Percentiles rank a stretch among this genome's conserved stretches.
Conservation (phyloP, 2,888 invertebrate genomes). For the Xanthia togata region DNA sequence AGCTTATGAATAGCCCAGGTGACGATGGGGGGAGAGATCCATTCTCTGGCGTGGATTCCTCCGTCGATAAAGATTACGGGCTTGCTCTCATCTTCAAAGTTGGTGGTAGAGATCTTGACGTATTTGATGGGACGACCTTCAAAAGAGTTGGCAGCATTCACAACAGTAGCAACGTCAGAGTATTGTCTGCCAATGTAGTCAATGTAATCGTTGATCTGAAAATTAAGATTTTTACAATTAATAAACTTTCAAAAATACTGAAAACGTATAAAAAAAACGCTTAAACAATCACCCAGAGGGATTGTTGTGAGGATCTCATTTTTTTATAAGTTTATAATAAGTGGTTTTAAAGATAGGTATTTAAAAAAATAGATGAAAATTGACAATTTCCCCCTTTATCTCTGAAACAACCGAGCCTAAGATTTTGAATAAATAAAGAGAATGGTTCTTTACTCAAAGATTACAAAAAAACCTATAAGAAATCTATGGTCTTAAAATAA, state of each 20-base stretch:
- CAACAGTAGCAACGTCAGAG: slow-evolving; percentile 86
- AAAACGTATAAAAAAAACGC: not conserved
- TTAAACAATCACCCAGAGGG: not conserved
- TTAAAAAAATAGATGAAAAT: no score
- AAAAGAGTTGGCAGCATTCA: slow-evolving; percentile 89
- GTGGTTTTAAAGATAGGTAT: no score
- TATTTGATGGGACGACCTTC: slow-evolving; percentile 90
- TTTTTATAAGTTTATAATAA: no score
- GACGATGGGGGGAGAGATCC: slow-evolving; percentile 92
- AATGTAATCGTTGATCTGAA: slow-evolving; percentile 81
- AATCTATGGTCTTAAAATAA: no score
- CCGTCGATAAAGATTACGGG: slow-evolving; percentile 91
- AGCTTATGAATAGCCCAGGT: slow-evolving; percentile 92
- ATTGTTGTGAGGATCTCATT: no score
- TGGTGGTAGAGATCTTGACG: slow-evolving; percentile 91
- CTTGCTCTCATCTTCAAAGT: slow-evolving; percentile 83
- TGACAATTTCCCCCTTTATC: no score
- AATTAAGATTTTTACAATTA: not conserved
- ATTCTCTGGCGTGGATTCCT: slow-evolving; percentile 92
- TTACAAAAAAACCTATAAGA: no score
- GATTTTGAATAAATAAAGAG: no score
- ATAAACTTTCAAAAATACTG: not conserved
- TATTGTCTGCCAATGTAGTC: slow-evolving; percentile 80
- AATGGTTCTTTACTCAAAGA: no score
- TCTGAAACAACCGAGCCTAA: no score